These are phyloP conservation scores for Phoxinus phoxinus DNA, from an alignment of 2,113 vertebrate species.

Conservation along the genomic window DNA sequence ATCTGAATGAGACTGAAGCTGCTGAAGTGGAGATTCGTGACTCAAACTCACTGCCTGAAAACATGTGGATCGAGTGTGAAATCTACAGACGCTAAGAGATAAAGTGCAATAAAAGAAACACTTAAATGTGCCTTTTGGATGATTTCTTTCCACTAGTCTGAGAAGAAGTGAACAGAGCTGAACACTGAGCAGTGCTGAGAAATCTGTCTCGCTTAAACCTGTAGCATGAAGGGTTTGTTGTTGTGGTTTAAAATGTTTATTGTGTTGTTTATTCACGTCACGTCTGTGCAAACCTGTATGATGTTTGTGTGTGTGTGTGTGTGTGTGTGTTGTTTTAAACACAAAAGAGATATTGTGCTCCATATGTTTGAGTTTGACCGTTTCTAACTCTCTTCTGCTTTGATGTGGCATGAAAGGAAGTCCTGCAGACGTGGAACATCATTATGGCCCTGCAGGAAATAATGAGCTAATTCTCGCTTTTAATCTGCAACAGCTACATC, in stretches of 20 bases:
- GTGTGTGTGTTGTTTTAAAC: not conserved
- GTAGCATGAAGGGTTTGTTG: not conserved
- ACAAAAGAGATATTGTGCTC: not conserved
- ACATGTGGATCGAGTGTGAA: too few species aligned
- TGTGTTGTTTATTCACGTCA: not conserved
- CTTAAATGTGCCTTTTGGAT: too few species aligned
- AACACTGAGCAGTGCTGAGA: too few species aligned
- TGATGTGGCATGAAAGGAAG: not conserved
- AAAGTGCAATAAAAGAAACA: too few species aligned
- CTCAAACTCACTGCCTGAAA: too few species aligned
- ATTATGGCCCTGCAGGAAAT: not conserved
- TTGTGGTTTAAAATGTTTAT: too few species aligned
- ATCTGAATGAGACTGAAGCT: too few species aligned
- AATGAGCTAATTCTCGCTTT: not conserved
- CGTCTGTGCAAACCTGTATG: not conserved
- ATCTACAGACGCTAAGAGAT: too few species aligned
- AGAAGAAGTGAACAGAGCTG: too few species aligned
- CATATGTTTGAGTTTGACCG: not conserved
- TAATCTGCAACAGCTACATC: constrained; percentile 78
- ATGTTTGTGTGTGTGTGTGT: not conserved
- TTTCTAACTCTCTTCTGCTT: not conserved
- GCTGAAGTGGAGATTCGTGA: too few species aligned
- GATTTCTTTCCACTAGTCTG: too few species aligned
- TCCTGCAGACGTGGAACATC: not conserved
- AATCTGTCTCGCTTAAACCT: not conserved